Base-by-base conservation (phyloP, 1,140 invertebrate species). In the Mizuhopecten yessoensis region DNA sequence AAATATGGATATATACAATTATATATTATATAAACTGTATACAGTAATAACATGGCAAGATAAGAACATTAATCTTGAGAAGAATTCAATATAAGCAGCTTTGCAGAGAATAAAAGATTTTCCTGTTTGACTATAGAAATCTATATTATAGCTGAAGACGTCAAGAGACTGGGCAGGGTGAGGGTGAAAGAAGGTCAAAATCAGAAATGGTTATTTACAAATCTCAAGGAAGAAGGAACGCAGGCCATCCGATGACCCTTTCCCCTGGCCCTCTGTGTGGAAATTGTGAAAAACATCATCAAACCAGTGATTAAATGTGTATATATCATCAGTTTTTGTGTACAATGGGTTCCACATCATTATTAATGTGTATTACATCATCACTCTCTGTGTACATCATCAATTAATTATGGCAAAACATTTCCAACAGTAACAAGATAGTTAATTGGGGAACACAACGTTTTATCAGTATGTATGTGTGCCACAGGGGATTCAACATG, bases 221-320 rank as follows among this genome's bases (percentile, higher is more conserved):
- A 92, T 92, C 87, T 92, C 91, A 88, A 92, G 86, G 33, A 92
- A 89, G 75, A 92, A 89, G 17, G 88, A 86, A 42, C 91, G 91
- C 34, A 88, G 88, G 86, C 57, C 34, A 87, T 90, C 87, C 42
- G 57, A 75, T 75, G 57, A 75, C 57, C 89, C 89, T 42, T 87
- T 91, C 11, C 88, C 75, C 39, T 91, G 90, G 29, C 45, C 90
- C 36, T 75, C 87, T 91, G 88, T 91, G 57, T 91, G 36, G 45
- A 91, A 90, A 90, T 20, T 91, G 88, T 88, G 87, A 88, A 86
- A 91, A 39, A 89, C 36, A 88, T 91, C 34, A 89, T 89, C 87
- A 89, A 87, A 90, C 33, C 23, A 36, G 45, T 87, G 20, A 33
- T 75, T 29, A 75, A 75, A 17, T n/a, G 57, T 75, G 57, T 75